These are phyloP conservation scores for Branchellion lobata DNA, from an alignment of 2,888 invertebrate genomes.

Conservation along the genomic window DNA sequence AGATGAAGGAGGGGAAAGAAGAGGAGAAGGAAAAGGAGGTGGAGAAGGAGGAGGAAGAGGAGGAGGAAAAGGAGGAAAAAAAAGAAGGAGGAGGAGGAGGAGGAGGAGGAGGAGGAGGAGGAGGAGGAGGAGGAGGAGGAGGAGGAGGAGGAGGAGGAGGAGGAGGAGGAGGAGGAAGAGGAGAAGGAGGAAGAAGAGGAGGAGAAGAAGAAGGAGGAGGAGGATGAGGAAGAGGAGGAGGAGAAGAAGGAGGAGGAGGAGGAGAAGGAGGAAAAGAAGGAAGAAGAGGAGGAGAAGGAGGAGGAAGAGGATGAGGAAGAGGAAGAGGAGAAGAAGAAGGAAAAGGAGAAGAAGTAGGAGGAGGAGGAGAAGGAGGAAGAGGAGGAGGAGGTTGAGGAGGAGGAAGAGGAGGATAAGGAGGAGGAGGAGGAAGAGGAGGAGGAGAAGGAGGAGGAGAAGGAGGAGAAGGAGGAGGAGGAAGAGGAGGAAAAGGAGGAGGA, in stretches of 20 bases:
- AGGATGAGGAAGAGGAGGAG: not conserved
- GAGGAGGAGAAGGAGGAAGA: too few relatives aligned
- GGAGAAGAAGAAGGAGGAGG: not conserved
- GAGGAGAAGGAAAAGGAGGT: too few relatives aligned
- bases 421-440: too few relatives aligned
- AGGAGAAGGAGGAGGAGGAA: too few relatives aligned
- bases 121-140: conserved; percentile 54
- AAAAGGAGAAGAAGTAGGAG: too few relatives aligned
- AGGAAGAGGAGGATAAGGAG: too few relatives aligned
- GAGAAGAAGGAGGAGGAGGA: not conserved
- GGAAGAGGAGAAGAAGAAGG: not conserved
- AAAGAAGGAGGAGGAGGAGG: not conserved
- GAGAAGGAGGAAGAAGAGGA: not conserved
- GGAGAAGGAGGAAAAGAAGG: too few relatives aligned
- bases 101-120: not conserved
- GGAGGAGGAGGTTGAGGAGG: too few relatives aligned
- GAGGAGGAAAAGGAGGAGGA: conserved; percentile 30
- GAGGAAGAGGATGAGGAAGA: not conserved
- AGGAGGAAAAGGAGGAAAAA: too few relatives aligned
- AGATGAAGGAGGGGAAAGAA: too few relatives aligned
- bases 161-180: not conserved
- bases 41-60: too few relatives aligned
- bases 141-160: not conserved
- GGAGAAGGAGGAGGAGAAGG: too few relatives aligned
- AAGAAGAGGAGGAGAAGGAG: not conserved